Conservation (phyloP, 2,113 vertebrate genomes). For the Halcyon senegalensis region DNA sequence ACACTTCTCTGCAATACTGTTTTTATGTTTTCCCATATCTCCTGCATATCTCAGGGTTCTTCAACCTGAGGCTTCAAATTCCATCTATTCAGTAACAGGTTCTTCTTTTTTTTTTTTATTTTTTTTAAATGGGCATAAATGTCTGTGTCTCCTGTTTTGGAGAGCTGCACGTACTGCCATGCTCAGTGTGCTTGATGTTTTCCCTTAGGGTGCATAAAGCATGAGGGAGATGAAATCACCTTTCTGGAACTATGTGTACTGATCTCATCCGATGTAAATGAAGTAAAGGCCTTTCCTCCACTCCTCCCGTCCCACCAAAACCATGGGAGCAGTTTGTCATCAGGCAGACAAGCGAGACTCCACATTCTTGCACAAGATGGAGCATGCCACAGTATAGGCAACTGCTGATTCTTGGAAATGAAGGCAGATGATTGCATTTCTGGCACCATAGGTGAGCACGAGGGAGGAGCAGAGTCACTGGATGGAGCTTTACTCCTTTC, state of each 20-base stretch:
- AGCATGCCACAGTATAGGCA: neutral
- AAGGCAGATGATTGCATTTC: neutral
- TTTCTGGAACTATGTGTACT: neutral
- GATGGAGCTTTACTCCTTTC: neutral
- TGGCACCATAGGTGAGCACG: neutral
- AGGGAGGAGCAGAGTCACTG: neutral
- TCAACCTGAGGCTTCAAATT: constrained; percentile 1
- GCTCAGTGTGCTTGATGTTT: neutral
- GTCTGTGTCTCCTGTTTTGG: neutral
- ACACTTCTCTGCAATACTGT: neutral
- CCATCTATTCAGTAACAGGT: neutral
- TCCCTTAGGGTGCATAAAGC: neutral
- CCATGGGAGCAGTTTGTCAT: neutral
- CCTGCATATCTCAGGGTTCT: neutral
- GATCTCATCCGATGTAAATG: neutral
- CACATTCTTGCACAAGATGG: neutral
- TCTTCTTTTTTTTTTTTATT: neutral
- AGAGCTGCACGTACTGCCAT: neutral
- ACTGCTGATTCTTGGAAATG: neutral
- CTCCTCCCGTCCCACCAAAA: neutral
- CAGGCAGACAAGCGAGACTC: neutral
- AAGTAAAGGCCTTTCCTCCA: neutral
- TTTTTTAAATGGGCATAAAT: neutral
- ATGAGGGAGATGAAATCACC: neutral
- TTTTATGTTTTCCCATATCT: neutral